Percentiles rank a stretch among this genome's conserved stretches.
Conservation (phyloP, 2,113 vertebrate genomes). For the Xerus inauris region DNA sequence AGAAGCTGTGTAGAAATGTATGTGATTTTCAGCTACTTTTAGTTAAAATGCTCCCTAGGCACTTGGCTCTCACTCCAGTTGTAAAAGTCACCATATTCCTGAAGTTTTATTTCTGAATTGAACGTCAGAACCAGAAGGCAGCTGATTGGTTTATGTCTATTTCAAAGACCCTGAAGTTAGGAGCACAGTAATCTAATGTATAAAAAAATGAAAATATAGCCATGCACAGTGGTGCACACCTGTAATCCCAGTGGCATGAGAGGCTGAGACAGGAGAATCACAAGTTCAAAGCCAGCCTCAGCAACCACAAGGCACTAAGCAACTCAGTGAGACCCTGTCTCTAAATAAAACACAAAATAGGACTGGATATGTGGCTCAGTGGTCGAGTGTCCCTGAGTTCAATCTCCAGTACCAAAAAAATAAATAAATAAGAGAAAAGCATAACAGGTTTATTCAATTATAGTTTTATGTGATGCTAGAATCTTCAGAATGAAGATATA, state of each 20-base stretch:
- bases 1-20: background rate
- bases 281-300: no score
- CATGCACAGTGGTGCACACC: no score
- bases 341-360: no score
- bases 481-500: background rate
- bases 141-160: background rate
- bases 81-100: background rate
- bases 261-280: no score
- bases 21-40: background rate
- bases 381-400: no score
- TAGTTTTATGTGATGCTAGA: background rate
- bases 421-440: no score
- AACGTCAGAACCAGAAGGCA: background rate
- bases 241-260: no score
- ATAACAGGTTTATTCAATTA: background rate
- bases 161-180: background rate
- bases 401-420: no score
- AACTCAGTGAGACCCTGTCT: no score
- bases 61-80: background rate
- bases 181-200: background rate
- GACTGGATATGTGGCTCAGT: no score
- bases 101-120: constrained; percentile 13
- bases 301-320: no score
- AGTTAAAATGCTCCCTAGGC: background rate
- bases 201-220: background rate